Evolutionary conservation across 2,113 vertebrate genomes (phyloP).

Genomic region (Notothenia rossii): DNA sequence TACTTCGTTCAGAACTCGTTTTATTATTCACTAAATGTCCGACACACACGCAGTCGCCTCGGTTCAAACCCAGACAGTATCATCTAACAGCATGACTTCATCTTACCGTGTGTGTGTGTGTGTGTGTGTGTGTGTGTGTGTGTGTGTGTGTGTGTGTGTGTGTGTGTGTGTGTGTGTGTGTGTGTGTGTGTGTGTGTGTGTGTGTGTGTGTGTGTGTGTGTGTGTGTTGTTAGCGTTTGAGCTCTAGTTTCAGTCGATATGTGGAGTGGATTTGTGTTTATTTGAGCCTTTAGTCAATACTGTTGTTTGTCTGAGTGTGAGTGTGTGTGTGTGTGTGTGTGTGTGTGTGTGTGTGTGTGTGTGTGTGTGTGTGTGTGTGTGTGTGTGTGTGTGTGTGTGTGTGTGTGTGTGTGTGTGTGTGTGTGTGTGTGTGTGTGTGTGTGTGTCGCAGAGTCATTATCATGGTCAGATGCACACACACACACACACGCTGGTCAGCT

Average conservation of each 20-base stretch:
- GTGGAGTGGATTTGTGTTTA: conserved; percentile 59
- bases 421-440: too few relatives aligned
- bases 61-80: conserved; percentile 29
- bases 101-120: neutral
- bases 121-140: neutral
- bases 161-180: conserved; percentile 24
- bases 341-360: neutral
- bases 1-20: neutral
- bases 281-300: conserved; percentile 67
- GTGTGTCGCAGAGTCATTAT: too few relatives aligned
- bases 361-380: too few relatives aligned
- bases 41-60: neutral
- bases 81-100: conserved; percentile 60
- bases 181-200: conserved; percentile 15
- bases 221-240: conserved; percentile 19
- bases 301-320: conserved; percentile 26
- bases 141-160: neutral
- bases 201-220: too few relatives aligned
- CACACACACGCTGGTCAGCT: neutral
- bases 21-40: neutral
- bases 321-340: conserved; percentile 1
- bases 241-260: conserved; percentile 66
- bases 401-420: too few relatives aligned
- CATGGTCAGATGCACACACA: too few relatives aligned
- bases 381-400: too few relatives aligned